phyloP scores from a whole-genome alignment of 2,888 invertebrate genomes.

The Synanthedon tipuliformis region DNA sequence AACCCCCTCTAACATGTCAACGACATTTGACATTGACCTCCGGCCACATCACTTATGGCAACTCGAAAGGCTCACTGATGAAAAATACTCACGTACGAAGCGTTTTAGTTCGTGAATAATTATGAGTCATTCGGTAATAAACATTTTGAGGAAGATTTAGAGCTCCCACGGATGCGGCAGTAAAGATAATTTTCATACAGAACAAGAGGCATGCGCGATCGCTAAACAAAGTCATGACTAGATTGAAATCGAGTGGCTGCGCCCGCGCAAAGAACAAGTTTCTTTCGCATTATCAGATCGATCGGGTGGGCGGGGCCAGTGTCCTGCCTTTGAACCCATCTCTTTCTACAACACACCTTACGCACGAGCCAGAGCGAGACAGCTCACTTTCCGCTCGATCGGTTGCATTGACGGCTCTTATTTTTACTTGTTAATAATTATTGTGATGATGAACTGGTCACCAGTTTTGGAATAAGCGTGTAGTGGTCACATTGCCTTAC shows the following conservation, averaged over 20 bases:
- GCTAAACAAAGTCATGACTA: conserved; percentile 38
- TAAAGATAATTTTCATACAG: conserved; percentile 62
- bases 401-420: conserved; percentile 14
- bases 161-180: conserved; percentile 50
- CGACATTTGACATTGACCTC: conserved; percentile 6
- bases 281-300: conserved; percentile 55
- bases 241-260: conserved; percentile 37
- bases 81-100: conserved; percentile 4
- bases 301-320: conserved; percentile 51
- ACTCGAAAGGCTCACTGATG: not conserved
- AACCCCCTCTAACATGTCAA: conserved; percentile 3
- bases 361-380: conserved; percentile 25
- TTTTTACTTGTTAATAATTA: conserved; percentile 3
- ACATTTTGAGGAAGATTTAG: conserved; percentile 33
- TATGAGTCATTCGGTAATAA: conserved; percentile 41
- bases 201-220: conserved; percentile 36
- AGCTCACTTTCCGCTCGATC: conserved; percentile 39
- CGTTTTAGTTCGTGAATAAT: conserved; percentile 27
- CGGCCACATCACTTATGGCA: not conserved
- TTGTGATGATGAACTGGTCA: not conserved
- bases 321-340: conserved; percentile 25
- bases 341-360: conserved; percentile 14
- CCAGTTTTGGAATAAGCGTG: not conserved
- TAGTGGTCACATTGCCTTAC: not conserved
- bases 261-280: conserved; percentile 41